Evolutionary conservation across 2,888 invertebrate species (phyloP).

Genomic region (Tetanocera ferruginea): DNA sequence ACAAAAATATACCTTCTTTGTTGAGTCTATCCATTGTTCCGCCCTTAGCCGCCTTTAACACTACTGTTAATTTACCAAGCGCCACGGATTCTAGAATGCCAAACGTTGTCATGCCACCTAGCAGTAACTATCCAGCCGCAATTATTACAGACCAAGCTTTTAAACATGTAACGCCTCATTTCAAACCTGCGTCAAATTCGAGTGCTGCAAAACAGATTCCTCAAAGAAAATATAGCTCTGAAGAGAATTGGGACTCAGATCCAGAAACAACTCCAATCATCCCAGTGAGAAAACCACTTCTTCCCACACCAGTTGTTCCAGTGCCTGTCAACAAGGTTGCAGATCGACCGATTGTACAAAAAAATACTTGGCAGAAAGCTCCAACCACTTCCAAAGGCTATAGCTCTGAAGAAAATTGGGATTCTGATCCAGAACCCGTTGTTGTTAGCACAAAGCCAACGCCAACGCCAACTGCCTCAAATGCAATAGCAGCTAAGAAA

Average conservation of each 20-base stretch:
- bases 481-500: neutral
- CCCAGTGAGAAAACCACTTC: neutral
- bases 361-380: neutral
- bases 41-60: neutral
- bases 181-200: neutral
- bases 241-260: conserved; percentile 47
- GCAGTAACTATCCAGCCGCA: neutral
- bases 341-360: neutral
- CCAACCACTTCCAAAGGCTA: neutral
- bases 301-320: neutral
- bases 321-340: neutral
- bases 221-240: conserved; percentile 36
- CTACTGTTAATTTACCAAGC: no score
- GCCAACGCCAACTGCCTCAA: neutral
- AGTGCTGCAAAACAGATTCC: conserved; percentile 30
- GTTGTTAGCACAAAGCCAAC: neutral
- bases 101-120: neutral
- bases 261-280: conserved; percentile 4
- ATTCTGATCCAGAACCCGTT: conserved; percentile 45
- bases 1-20: neutral
- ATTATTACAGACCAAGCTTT: conserved; percentile 23
- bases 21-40: neutral
- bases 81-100: neutral
- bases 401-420: conserved; percentile 52
- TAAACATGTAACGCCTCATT: conserved; percentile 14